Conservation (phyloP, 2,888 invertebrate species). For the Crepidodera aurea region DNA sequence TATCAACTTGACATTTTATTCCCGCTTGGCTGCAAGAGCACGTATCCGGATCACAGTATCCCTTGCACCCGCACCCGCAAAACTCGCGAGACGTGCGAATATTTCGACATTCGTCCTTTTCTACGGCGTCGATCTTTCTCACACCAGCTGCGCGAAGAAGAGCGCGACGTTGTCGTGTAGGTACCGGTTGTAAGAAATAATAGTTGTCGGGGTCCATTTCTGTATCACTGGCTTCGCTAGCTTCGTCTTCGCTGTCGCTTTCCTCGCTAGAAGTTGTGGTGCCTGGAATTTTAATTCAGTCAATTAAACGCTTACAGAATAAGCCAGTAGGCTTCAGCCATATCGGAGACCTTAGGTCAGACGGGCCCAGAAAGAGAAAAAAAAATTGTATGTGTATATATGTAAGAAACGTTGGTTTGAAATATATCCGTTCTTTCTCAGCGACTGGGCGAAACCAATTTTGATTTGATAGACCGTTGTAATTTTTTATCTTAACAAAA, state of each 20-base stretch:
- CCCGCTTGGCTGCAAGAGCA: constrained; percentile 95
- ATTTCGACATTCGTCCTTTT: constrained; percentile 93
- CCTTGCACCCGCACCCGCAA: constrained; percentile 92
- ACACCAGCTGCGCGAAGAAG: constrained; percentile 92
- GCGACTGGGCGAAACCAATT: too few relatives aligned
- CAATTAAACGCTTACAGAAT: too few relatives aligned
- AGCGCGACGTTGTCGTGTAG: constrained; percentile 88
- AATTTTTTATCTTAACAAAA: too few relatives aligned
- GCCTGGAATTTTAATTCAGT: too few relatives aligned
- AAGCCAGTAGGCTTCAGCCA: too few relatives aligned
- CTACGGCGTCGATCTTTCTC: constrained; percentile 89
- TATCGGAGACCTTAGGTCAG: too few relatives aligned
- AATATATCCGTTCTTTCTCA: too few relatives aligned
- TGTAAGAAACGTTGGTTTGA: too few relatives aligned
- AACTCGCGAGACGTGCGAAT: constrained; percentile 92
- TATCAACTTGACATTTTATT: constrained; percentile 97
- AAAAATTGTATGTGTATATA: too few relatives aligned
- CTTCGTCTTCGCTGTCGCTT: constrained; percentile 85
- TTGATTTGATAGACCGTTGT: too few relatives aligned
- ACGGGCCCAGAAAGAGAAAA: not conserved
- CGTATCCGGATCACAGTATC: constrained; percentile 93
- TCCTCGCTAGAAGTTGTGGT: constrained; percentile 81
- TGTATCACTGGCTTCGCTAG: constrained; percentile 81
- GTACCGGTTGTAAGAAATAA: constrained; percentile 91
- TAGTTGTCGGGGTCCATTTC: constrained; percentile 89